These are phyloP conservation scores for Balanococcus diminutus DNA, from an alignment of 2,888 invertebrate genomes.

Conservation along the genomic window DNA sequence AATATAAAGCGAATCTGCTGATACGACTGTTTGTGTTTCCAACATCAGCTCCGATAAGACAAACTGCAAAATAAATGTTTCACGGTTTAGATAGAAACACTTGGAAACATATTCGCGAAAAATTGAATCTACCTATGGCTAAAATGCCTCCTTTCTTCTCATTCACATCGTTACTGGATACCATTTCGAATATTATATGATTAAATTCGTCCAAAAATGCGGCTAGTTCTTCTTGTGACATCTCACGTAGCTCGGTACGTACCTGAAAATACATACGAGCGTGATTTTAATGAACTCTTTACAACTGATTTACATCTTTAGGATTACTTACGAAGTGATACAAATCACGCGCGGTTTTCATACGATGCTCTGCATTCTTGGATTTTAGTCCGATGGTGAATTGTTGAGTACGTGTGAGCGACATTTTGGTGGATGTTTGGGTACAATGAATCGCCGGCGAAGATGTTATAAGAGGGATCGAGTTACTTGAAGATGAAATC, in stretches of 20 bases:
- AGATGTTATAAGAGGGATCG: background rate
- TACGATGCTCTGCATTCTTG: constrained; percentile 81
- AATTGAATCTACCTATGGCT: constrained; percentile 75
- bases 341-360: constrained; percentile 86
- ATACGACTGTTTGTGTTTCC: constrained; percentile 89
- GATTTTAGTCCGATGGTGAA: constrained; percentile 89
- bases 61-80: constrained; percentile 67
- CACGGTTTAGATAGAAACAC: too few species aligned
- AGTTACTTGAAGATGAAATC: background rate
- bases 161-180: constrained; percentile 87
- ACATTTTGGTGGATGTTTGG: constrained; percentile 62
- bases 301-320: background rate
- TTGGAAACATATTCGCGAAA: background rate
- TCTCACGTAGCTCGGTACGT: constrained; percentile 87
- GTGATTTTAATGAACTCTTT: background rate
- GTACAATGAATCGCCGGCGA: background rate
- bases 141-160: constrained; percentile 95
- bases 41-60: constrained; percentile 90
- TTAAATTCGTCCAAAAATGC: constrained; percentile 94
- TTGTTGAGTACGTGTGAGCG: constrained; percentile 72
- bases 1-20: constrained; percentile 89
- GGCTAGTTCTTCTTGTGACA: constrained; percentile 86
- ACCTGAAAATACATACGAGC: constrained; percentile 61
- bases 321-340: constrained; percentile 73
- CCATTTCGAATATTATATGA: constrained; percentile 95